A percentile compares a stretch with the other conserved stretches of the same genome.
These are phyloP conservation scores for Smittia sp. DNA, from an alignment of 2,888 invertebrate genomes.

Conservation along the genomic window DNA sequence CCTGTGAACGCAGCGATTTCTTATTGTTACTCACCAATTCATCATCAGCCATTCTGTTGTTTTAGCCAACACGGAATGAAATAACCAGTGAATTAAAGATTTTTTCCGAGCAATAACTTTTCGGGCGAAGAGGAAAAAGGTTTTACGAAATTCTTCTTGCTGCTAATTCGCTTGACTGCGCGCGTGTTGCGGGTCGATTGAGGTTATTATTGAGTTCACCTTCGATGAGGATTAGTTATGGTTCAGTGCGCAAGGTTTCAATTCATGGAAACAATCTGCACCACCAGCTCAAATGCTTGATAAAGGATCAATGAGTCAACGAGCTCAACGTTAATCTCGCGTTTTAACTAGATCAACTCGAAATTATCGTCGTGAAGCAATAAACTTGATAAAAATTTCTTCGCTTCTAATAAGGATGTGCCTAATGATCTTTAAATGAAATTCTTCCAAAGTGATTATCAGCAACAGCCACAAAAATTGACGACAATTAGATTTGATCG, in stretches of 20 bases:
- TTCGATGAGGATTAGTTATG: conserved; percentile 32
- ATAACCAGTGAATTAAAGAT: conserved; percentile 39
- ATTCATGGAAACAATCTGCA: too few species aligned
- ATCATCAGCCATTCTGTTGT: conserved; percentile 7
- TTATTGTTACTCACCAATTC: background rate
- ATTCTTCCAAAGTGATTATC: conserved; percentile 36
- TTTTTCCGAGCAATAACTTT: conserved; percentile 9
- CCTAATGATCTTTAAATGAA: conserved; percentile 36
- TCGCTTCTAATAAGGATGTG: conserved; percentile 39
- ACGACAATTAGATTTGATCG: conserved; percentile 36
- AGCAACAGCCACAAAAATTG: background rate
- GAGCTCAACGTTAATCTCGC: too few species aligned
- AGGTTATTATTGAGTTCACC: conserved; percentile 39
- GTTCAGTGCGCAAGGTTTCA: too few species aligned
- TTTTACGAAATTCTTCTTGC: conserved; percentile 30
- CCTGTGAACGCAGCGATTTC: conserved; percentile 17
- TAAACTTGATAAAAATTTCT: background rate
- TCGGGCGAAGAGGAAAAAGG: background rate
- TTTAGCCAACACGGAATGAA: conserved; percentile 8
- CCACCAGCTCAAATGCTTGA: too few species aligned
- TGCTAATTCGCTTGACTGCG: conserved; percentile 34
- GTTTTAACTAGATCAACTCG: background rate
- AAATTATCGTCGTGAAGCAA: conserved; percentile 9
- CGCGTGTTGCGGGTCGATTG: background rate
- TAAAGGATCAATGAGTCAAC: too few species aligned